These are phyloP conservation scores for Drosophila sturtevanti DNA, from an alignment of 1,140 invertebrate genomes.

Conservation along the genomic window DNA sequence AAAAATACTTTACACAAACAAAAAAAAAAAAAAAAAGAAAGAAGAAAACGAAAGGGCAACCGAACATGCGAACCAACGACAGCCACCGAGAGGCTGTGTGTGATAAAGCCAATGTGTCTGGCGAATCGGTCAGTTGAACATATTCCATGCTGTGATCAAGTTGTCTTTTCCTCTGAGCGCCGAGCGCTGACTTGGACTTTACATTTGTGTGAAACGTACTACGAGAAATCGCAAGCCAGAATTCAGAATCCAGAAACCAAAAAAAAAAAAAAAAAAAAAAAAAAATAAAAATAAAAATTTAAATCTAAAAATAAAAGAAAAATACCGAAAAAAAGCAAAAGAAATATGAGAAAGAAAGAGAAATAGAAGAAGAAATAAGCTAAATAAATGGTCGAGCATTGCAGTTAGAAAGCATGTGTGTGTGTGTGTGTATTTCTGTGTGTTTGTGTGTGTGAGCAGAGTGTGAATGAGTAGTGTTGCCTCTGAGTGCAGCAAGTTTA, in stretches of 20 bases:
- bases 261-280: constrained; percentile 9
- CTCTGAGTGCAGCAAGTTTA: constrained; percentile 37
- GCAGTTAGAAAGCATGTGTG: constrained; percentile 17
- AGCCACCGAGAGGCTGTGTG: constrained; percentile 52
- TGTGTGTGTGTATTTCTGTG: constrained; percentile 19
- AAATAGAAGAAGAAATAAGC: neutral
- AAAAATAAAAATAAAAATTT: neutral
- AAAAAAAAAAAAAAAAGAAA: neutral
- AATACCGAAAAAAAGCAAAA: constrained; percentile 2
- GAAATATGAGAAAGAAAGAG: neutral
- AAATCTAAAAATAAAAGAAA: neutral
- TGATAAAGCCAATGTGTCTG: constrained; percentile 50
- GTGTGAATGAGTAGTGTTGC: constrained; percentile 2
- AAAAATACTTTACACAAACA: too few species aligned
- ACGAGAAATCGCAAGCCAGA: constrained; percentile 56
- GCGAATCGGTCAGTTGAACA: constrained; percentile 76
- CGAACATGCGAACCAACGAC: constrained; percentile 8
- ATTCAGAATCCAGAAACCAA: constrained; percentile 11
- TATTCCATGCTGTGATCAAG: constrained; percentile 80
- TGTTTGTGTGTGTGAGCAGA: constrained; percentile 17
- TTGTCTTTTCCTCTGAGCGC: constrained; percentile 80
- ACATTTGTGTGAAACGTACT: constrained; percentile 50
- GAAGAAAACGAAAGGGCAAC: neutral
- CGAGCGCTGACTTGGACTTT: constrained; percentile 75
- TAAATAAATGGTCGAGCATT: constrained; percentile 41